Conservation (phyloP, 1,140 invertebrate species). For the Ceratosolen solmsi region DNA sequence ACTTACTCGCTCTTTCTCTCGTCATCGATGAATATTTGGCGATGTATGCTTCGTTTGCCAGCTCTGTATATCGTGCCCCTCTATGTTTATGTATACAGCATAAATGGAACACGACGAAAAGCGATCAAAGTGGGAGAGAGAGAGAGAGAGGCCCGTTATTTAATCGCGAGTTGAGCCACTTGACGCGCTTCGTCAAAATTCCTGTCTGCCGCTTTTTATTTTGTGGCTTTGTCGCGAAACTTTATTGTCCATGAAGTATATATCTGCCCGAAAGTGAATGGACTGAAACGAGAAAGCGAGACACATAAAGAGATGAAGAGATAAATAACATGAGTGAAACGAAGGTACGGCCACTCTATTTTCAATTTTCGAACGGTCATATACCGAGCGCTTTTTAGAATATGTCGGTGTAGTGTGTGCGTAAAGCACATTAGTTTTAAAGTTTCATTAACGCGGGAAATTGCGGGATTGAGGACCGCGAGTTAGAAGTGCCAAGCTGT, state of each 20-base stretch:
- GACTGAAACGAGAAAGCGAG: background rate
- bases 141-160: background rate
- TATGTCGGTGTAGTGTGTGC: background rate
- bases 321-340: background rate
- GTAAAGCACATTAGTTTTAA: constrained; percentile 26
- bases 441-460: constrained; percentile 50
- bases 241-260: constrained; percentile 41
- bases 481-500: constrained; percentile 28
- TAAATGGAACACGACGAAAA: constrained; percentile 15
- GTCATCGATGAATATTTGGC: constrained; percentile 54
- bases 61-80: constrained; percentile 46
- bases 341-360: constrained; percentile 13
- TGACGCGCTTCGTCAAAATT: constrained; percentile 36
- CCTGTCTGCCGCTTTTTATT: constrained; percentile 39
- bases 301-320: background rate
- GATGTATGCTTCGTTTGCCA: constrained; percentile 50
- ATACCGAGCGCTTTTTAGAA: constrained; percentile 1
- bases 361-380: constrained; percentile 44
- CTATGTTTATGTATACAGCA: constrained; percentile 5
- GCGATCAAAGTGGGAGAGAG: background rate
- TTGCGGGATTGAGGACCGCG: constrained; percentile 31
- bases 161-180: constrained; percentile 35
- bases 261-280: background rate
- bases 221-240: constrained; percentile 23
- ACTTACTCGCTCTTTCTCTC: constrained; percentile 44